Evolutionary conservation across 2,888 invertebrate species (phyloP), one percentile per base, ranked within the genome.

Genomic region (Ophion ventricosus): DNA sequence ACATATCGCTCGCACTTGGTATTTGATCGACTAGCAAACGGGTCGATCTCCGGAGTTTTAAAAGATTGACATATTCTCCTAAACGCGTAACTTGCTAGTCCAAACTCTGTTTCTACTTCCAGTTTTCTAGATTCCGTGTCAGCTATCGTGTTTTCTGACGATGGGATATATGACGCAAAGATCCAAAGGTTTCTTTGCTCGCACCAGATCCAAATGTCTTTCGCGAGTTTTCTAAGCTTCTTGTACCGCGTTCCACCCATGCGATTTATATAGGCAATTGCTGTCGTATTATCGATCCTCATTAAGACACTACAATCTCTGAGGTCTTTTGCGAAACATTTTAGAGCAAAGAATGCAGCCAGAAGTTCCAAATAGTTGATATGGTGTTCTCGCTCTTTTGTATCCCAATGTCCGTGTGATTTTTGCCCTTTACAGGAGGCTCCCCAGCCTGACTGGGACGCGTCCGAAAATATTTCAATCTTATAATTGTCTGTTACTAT

Each of bases 331-430:
- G 69, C 69, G 26, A 69, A 69, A 29, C 54, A 25, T 59, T 72
- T 29, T 0, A 61, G 14, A 17, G 80, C 74, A 43, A 40, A 26
- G 43, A 80, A 80, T 14, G 59, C 66, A 7, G 74, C 80, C 59
- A 80, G 20, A 20, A 67, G 67, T 23, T 80, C 66, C 20, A 80
- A 26, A 67, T 80, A 80, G 43, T 80, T 80, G 56, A 80, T 74
- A 10, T 74, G 73, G 17, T n/a, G 57, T 5, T 49, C 59, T 26
- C 14, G 73, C 26, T 74, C 66, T 59, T 43, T 25, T 29, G 20
- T 43, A n/a, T 40, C 23, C 59, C 66, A 80, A 56, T 40, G 66
- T 0, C 72, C 80, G 23, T 74, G 26, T 49, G 23, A 8, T 2
- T 29, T 29, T 57, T 25, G 54, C 23, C n/a, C 26, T 54, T 79